Conservation (phyloP, 2,113 vertebrate species). For the Amazona vittata region DNA sequence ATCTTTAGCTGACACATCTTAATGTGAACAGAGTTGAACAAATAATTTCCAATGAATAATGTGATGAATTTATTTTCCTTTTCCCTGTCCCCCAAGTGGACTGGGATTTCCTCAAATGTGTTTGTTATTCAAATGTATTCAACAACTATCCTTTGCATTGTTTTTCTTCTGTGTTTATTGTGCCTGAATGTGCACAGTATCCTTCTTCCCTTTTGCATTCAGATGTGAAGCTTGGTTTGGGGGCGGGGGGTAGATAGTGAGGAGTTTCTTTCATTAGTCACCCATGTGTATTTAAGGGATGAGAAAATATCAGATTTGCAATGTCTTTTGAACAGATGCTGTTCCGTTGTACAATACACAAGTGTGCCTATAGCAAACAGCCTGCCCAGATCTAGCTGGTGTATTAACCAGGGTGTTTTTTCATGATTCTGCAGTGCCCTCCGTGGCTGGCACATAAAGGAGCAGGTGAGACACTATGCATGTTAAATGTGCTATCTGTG, state of each 20-base stretch:
- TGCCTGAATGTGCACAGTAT: background rate
- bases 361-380: fast-evolving
- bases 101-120: slow-evolving; percentile 59
- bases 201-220: background rate
- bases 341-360: fast-evolving
- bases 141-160: slow-evolving; percentile 16
- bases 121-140: slow-evolving; percentile 68
- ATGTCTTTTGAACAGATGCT: fast-evolving
- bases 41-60: slow-evolving; percentile 58
- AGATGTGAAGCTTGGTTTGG: background rate
- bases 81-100: slow-evolving; percentile 39
- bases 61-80: slow-evolving; percentile 54
- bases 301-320: background rate
- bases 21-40: slow-evolving; percentile 21
- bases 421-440: background rate
- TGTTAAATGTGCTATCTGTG: background rate
- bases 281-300: background rate
- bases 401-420: too few relatives aligned
- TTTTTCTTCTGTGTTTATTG: slow-evolving; percentile 9
- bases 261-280: background rate
- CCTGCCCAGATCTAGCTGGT: background rate
- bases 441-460: background rate
- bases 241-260: too few relatives aligned
- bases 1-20: slow-evolving; percentile 57
- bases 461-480: background rate